Evolutionary conservation across 1,140 invertebrate species (phyloP), one percentile per base, ranked within the genome.

Genomic region (Drosophila equinoxialis): DNA sequence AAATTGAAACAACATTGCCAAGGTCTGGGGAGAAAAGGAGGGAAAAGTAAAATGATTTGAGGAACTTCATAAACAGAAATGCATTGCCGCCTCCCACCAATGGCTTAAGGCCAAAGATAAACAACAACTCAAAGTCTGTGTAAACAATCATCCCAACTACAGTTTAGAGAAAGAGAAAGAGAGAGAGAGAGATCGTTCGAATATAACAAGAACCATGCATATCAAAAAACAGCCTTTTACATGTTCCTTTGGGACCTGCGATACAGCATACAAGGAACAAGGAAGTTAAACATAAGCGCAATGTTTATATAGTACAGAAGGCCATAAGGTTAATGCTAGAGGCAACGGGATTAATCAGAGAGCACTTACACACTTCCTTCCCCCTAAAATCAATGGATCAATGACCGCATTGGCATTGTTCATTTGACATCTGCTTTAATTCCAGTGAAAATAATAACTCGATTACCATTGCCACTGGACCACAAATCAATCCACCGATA

Each of bases 341-440:
- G 45, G 78, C 45, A 51, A 51, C 23, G 45, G 68, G 71, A 58
- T 81, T 81, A 86, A 81, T 86, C 82, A 69, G 60, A 68, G 75
- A 68, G 75, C 71, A 79, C 74, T 85, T 75, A 62, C 37, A 1
- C 10, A 39, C 37, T 20, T 17, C 26, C 20, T 23, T 23, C 10
- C 10, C 33, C 11, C 14, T 11, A 13, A 39, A 39, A 42, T 10
- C 35, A 41, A 63, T 75, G 83, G 79, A 87, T 86, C 76, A 82
- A 74, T 77, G 72, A 70, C 83, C 83, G 69, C 67, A 45, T 45
- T 64, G 45, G 68, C 67, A 42, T 33, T 65, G 45, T 42, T 73
- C 77, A 60, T 62, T 58, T 67, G 73, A 86, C 82, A 86, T 86
- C 82, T 86, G 82, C 61, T 86, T 79, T 71, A 68, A 82, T 86